phyloP scores from a whole-genome alignment of 2,888 invertebrate species.

The Synergus laeviventris region DNA sequence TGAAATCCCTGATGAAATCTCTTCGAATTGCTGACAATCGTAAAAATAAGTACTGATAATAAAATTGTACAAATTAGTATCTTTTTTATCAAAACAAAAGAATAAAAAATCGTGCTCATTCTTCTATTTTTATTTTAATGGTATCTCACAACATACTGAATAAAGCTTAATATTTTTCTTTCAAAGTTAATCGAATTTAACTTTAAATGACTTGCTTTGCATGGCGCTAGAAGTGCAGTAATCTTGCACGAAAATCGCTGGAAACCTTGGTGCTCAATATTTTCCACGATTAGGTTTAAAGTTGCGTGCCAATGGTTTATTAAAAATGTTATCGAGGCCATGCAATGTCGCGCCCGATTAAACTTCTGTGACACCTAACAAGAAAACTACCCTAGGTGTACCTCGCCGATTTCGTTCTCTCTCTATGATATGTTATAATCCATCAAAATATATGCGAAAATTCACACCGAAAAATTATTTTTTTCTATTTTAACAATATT shows the following conservation, averaged over 20 bases:
- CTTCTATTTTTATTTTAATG: neutral
- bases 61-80: too few relatives aligned
- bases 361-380: slow-evolving; percentile 24
- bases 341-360: slow-evolving; percentile 24
- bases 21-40: too few relatives aligned
- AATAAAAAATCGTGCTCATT: too few relatives aligned
- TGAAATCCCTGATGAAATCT: too few relatives aligned
- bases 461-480: too few relatives aligned
- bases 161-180: neutral
- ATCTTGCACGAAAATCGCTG: slow-evolving; percentile 33
- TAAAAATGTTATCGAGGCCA: slow-evolving; percentile 29
- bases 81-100: too few relatives aligned
- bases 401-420: too few relatives aligned
- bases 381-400: too few relatives aligned
- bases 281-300: slow-evolving; percentile 14
- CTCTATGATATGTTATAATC: too few relatives aligned
- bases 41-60: too few relatives aligned
- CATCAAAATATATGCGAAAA: too few relatives aligned
- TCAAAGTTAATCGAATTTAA: neutral
- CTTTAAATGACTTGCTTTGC: slow-evolving; percentile 17
- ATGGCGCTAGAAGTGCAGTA: neutral
- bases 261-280: slow-evolving; percentile 26
- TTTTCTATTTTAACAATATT: too few relatives aligned
- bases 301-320: slow-evolving; percentile 38
- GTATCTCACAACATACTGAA: neutral